Evolutionary conservation across 1,140 invertebrate species (phyloP).

Genomic region (Bombus fervidus): DNA sequence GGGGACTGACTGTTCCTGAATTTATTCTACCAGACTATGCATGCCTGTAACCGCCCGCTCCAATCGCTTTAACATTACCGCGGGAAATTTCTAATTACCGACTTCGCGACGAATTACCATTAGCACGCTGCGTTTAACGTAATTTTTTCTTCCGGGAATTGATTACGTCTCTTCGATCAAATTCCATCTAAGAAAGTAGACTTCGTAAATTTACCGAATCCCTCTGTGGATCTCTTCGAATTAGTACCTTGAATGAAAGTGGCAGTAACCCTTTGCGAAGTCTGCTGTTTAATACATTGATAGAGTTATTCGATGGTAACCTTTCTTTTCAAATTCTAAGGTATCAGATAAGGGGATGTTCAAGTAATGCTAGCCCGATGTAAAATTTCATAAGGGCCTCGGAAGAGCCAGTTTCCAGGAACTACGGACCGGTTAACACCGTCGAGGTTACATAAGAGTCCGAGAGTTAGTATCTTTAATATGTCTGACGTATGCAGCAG

Average conservation of each 20-base stretch:
- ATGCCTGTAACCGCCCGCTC: slow-evolving; percentile 62
- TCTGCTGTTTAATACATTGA: not conserved
- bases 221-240: not conserved
- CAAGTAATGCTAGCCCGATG: not conserved
- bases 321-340: slow-evolving; percentile 18
- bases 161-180: not conserved
- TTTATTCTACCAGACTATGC: slow-evolving; percentile 62
- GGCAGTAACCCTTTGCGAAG: not conserved
- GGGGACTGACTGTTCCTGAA: slow-evolving; percentile 71
- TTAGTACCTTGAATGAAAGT: not conserved
- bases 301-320: not conserved
- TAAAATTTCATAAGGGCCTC: slow-evolving; percentile 60
- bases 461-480: slow-evolving; percentile 68
- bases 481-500: slow-evolving; percentile 68
- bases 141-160: too few relatives aligned
- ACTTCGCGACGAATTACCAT: slow-evolving; percentile 74
- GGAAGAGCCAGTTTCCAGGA: slow-evolving; percentile 52
- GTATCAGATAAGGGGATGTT: slow-evolving; percentile 23
- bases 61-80: slow-evolving; percentile 78
- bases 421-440: slow-evolving; percentile 58
- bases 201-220: not conserved
- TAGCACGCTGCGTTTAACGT: slow-evolving; percentile 50
- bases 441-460: slow-evolving; percentile 12
- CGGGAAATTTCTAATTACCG: slow-evolving; percentile 77
- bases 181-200: not conserved